Evolutionary conservation across 1,140 invertebrate species (phyloP).

Genomic region (Leptopilina boulardi): DNA sequence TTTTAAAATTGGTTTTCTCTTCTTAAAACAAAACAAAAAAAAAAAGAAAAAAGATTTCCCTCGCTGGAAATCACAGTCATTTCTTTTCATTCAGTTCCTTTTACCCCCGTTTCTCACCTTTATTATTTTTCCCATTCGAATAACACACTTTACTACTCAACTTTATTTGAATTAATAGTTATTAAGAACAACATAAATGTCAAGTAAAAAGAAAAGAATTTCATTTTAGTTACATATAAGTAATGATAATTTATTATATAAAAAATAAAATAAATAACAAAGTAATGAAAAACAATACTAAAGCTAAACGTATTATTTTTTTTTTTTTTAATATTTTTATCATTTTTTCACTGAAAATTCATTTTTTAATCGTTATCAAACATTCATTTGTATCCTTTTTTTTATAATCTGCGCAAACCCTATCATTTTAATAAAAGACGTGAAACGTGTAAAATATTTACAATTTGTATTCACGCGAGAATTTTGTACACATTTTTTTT

Average conservation of each 20-base stretch:
- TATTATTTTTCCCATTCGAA: conserved; percentile 10
- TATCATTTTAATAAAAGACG: too few relatives aligned
- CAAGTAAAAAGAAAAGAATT: background rate
- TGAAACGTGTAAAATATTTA: too few relatives aligned
- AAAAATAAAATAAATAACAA: background rate
- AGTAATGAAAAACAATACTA: too few relatives aligned
- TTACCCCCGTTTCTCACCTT: background rate
- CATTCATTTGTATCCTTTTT: too few relatives aligned
- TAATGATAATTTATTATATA: background rate
- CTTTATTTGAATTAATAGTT: conserved; percentile 13
- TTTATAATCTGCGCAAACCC: too few relatives aligned
- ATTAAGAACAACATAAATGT: background rate
- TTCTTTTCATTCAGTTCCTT: background rate
- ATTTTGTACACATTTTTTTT: too few relatives aligned
- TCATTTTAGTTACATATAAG: background rate
- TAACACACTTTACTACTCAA: conserved; percentile 3
- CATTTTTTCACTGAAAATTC: too few relatives aligned
- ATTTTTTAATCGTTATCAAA: too few relatives aligned
- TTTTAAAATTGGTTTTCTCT: background rate
- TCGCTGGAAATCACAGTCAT: background rate
- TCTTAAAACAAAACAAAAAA: background rate
- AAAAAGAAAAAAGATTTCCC: background rate
- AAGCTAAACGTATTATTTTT: too few relatives aligned
- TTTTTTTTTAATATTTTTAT: too few relatives aligned
- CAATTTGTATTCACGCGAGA: too few relatives aligned